phyloP scores from a whole-genome alignment of 1,140 invertebrate genomes.

The Cyclina sinensis region DNA sequence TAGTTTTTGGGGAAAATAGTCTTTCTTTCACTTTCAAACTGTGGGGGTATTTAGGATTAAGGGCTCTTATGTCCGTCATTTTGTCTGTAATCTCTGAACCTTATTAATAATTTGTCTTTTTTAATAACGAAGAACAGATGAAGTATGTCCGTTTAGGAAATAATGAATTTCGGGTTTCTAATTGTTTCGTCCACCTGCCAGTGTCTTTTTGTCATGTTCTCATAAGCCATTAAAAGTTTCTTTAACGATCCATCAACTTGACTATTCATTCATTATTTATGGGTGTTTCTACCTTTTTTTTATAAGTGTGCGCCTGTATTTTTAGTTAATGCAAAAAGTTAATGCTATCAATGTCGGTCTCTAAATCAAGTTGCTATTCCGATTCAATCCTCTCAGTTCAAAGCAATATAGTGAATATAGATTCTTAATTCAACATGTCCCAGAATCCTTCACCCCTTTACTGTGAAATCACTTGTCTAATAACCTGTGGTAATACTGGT shows the following conservation, averaged over 20 bases:
- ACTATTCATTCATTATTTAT: not conserved
- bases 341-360: no score
- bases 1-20: not conserved
- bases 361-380: no score
- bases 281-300: no score
- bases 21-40: not conserved
- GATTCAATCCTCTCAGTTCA: no score
- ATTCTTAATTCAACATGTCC: no score
- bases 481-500: no score
- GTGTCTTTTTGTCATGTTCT: not conserved
- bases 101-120: constrained; percentile 27
- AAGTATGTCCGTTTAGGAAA: not conserved
- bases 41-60: not conserved
- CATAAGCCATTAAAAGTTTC: not conserved
- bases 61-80: not conserved
- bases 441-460: no score
- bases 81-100: not conserved
- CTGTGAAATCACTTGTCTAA: no score
- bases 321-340: no score
- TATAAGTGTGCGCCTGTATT: no score
- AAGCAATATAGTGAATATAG: no score
- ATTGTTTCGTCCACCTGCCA: not conserved
- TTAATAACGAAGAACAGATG: not conserved
- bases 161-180: not conserved
- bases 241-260: not conserved